phyloP scores from a whole-genome alignment of 1,140 invertebrate species.

The Branchinecta lindahli region DNA sequence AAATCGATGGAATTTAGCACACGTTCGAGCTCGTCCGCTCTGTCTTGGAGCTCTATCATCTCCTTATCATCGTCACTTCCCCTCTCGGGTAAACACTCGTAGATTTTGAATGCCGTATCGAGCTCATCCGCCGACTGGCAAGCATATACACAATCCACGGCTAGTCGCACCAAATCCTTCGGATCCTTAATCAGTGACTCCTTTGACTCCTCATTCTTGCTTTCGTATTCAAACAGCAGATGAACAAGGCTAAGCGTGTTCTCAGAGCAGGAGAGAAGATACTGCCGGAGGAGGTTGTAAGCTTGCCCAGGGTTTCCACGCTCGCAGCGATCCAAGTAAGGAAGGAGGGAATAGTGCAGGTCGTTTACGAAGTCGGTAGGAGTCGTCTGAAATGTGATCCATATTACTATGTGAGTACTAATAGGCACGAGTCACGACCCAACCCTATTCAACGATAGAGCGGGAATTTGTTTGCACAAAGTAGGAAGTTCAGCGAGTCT shows the following conservation, averaged over 20 bases:
- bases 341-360: slow-evolving; percentile 41
- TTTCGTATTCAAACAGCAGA: slow-evolving; percentile 24
- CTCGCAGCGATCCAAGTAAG: slow-evolving; percentile 44
- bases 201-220: slow-evolving; percentile 22
- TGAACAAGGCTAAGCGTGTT: slow-evolving; percentile 18
- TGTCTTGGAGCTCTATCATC: slow-evolving; percentile 30
- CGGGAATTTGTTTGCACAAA: too few relatives aligned
- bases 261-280: slow-evolving; percentile 27
- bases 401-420: too few relatives aligned
- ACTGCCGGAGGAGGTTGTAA: slow-evolving; percentile 33
- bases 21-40: slow-evolving; percentile 34
- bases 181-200: slow-evolving; percentile 31
- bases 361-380: slow-evolving; percentile 42
- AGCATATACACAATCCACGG: slow-evolving; percentile 38
- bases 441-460: too few relatives aligned
- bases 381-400: slow-evolving; percentile 30
- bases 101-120: slow-evolving; percentile 31
- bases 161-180: slow-evolving; percentile 34
- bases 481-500: too few relatives aligned
- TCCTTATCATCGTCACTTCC: slow-evolving; percentile 23
- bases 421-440: too few relatives aligned
- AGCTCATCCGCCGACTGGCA: slow-evolving; percentile 36
- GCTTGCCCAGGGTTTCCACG: slow-evolving; percentile 33
- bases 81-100: slow-evolving; percentile 37
- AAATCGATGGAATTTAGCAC: slow-evolving; percentile 37